Base-by-base conservation (phyloP, 2,888 invertebrate genomes). In the Carterocephalus palaemon region DNA sequence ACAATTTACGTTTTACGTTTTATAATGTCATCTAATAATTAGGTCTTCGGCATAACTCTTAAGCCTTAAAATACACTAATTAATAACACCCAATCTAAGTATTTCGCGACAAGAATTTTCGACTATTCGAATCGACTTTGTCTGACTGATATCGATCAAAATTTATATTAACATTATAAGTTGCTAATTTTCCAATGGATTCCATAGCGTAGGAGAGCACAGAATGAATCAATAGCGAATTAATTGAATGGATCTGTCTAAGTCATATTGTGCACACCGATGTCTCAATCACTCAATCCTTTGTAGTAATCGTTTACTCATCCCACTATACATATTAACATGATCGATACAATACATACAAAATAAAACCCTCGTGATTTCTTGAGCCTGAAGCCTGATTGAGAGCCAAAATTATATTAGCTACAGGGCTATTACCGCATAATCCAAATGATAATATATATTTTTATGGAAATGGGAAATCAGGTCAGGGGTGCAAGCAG, bases 401-500 rank as follows among this genome's bases (percentile, higher is more conserved):
- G n/a, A n/a, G 8, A 23, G 23, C 23, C n/a, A 26, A 26, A 13
- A 7, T 2, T 26, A 5, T n/a, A 29, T 15, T 15, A n/a, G n/a
- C n/a, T n/a, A n/a, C n/a, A n/a, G n/a, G n/a, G n/a, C n/a, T n/a
- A n/a, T n/a, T n/a, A n/a, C n/a, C n/a, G n/a, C n/a, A n/a, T n/a
- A n/a, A n/a, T n/a, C n/a, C 29, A 22, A 20, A 22, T 3, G 12
- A 12, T 26, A 12, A 7, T 26, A 22, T 15, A 34, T 20, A 26
- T 34, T 12, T 36, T 23, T 36, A 36, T 23, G 34, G 34, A 72
- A 66, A 66, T 63, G 62, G 69, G 64, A 55, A 78, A 70, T 70
- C 71, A 62, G 79, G 79, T 80, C 80, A 78, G 56, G 69, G 70
- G 69, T 59, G 59, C 53, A 54, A 51, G 60, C 57, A 61, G 64